phyloP scores from a whole-genome alignment of 2,888 invertebrate species.

The Hedya salicella region DNA sequence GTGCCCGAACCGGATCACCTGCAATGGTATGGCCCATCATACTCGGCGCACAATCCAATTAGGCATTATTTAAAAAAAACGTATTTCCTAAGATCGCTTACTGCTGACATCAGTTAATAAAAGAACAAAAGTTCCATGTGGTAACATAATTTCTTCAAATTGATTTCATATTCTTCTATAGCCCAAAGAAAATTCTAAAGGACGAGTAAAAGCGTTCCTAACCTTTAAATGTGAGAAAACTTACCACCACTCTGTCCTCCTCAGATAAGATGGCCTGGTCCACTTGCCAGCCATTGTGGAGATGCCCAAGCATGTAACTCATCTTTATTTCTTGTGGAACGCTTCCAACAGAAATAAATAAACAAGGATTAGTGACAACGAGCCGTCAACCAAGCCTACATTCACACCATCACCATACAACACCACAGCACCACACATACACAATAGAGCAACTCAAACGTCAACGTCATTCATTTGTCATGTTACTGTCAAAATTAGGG shows the following conservation, averaged over 20 bases:
- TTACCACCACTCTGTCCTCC: conserved; percentile 98
- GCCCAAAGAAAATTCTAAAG: conserved; percentile 21
- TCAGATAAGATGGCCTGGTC: conserved; percentile 99
- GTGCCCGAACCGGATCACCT: conserved; percentile 99
- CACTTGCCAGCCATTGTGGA: conserved; percentile 99
- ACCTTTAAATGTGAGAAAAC: conserved; percentile 55
- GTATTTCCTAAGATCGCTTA: too few relatives aligned
- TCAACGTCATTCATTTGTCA: neutral
- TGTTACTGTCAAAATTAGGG: neutral
- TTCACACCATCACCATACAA: too few relatives aligned
- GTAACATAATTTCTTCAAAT: neutral
- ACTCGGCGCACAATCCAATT: too few relatives aligned
- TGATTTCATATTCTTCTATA: neutral
- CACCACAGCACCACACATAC: too few relatives aligned
- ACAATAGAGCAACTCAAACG: conserved; percentile 1
- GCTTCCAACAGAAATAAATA: conserved; percentile 20
- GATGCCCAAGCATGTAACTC: conserved; percentile 99
- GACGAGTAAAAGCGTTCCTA: conserved; percentile 6
- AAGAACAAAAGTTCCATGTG: too few relatives aligned
- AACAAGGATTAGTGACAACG: neutral
- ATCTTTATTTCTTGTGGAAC: conserved; percentile 81
- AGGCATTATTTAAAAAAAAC: too few relatives aligned
- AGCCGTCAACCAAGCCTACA: neutral
- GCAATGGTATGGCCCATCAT: conserved; percentile 15
- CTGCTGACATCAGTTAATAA: too few relatives aligned